phyloP scores from a whole-genome alignment of 2,888 invertebrate genomes.

The Petrolisthes manimaculis region DNA sequence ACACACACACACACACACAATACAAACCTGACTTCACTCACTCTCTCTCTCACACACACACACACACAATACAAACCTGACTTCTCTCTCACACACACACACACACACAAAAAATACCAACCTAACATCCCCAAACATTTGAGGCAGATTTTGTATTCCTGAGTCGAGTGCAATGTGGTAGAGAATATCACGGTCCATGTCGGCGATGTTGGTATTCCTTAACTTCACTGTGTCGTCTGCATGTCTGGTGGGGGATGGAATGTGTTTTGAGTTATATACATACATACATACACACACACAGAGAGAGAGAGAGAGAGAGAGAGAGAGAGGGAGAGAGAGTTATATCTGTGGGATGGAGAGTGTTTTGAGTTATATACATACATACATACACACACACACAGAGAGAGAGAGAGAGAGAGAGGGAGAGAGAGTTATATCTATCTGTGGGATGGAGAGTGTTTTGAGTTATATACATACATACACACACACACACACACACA shows the following conservation, averaged over 20 bases:
- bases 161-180: conserved; percentile 93
- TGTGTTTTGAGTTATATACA: background rate
- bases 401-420: conserved; percentile 4
- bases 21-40: no score
- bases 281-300: background rate
- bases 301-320: background rate
- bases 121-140: conserved; percentile 70
- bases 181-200: conserved; percentile 93
- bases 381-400: background rate
- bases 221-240: conserved; percentile 31
- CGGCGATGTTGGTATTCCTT: conserved; percentile 86
- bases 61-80: no score
- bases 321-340: background rate
- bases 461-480: background rate
- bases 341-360: background rate
- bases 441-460: background rate
- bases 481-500: background rate
- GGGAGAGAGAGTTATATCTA: background rate
- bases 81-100: no score
- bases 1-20: no score
- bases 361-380: background rate
- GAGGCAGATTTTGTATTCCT: conserved; percentile 85
- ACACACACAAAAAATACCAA: no score
- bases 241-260: background rate
- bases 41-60: no score